Conservation (phyloP, 2,113 vertebrate species). For the Hystrix brachyura region DNA sequence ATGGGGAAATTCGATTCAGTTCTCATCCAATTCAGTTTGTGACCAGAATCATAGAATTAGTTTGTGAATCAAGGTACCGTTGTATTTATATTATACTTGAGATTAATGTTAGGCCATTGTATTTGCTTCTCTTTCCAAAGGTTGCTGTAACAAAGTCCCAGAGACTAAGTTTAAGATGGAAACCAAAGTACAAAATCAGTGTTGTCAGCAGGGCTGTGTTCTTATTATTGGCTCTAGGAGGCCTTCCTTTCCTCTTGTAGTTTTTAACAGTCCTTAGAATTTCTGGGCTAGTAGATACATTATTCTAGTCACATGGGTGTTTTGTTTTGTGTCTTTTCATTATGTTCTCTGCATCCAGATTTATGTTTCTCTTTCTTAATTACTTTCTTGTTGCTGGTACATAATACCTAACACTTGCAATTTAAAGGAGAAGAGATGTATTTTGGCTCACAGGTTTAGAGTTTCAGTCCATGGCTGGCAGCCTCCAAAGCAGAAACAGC, state of each 20-base stretch:
- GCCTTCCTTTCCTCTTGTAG: background rate
- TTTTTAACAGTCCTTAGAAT: background rate
- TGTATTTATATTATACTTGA: background rate
- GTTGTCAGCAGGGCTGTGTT: background rate
- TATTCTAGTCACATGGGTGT: background rate
- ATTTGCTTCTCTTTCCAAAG: conserved; percentile 25
- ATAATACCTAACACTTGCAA: background rate
- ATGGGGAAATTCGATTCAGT: background rate
- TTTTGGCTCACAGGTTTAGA: background rate
- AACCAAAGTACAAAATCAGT: background rate
- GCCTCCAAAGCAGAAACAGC: background rate
- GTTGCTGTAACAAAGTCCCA: background rate
- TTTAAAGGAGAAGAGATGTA: background rate
- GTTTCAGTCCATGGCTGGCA: background rate
- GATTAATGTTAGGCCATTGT: conserved; percentile 15
- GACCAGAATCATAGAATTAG: background rate
- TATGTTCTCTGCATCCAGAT: background rate
- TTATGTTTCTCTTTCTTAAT: background rate
- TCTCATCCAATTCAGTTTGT: background rate
- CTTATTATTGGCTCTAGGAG: background rate
- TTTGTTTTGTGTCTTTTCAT: background rate
- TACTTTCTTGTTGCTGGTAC: background rate
- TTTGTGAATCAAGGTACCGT: background rate
- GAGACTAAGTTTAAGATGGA: conserved; percentile 15
- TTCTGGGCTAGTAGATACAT: background rate